Percentiles rank a stretch among this genome's conserved stretches.
Conservation (phyloP, 2,797 vertebrate species). For the Nannoperca australis region DNA sequence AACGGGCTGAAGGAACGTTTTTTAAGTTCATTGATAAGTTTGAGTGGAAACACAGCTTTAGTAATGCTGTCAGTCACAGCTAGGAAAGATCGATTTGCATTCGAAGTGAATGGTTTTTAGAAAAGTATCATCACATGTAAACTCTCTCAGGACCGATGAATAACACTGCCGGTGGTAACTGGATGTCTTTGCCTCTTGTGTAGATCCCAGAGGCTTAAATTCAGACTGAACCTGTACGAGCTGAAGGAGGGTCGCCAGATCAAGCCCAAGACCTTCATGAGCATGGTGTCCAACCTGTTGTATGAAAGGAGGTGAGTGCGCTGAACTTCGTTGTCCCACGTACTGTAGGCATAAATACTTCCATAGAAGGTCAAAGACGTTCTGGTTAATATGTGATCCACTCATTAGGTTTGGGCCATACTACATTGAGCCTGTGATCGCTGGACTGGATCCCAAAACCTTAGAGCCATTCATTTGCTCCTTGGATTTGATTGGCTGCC, state of each 20-base stretch:
- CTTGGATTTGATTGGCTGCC: slow-evolving; percentile 96
- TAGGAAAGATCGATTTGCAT: neutral
- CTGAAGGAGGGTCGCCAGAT: slow-evolving; percentile 98
- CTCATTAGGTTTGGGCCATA: slow-evolving; percentile 94
- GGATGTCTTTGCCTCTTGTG: slow-evolving; percentile 10
- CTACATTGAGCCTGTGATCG: slow-evolving; percentile 97
- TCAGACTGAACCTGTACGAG: slow-evolving; percentile 96
- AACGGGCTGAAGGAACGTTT: no score
- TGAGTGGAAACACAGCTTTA: no score
- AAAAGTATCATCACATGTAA: neutral
- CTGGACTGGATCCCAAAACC: slow-evolving; percentile 93
- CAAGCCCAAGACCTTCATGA: slow-evolving; percentile 99
- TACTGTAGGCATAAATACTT: neutral
- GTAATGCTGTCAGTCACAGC: neutral
- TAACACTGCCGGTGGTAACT: neutral
- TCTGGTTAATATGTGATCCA: neutral
- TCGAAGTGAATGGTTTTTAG: neutral
- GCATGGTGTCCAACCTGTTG: slow-evolving; percentile 98
- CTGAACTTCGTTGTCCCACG: neutral
- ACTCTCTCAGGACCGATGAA: neutral
- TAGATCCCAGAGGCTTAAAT: slow-evolving; percentile 96
- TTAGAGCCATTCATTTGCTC: slow-evolving; percentile 97
- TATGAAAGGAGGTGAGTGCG: slow-evolving; percentile 92
- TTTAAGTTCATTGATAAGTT: no score
- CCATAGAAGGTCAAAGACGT: neutral